Evolutionary conservation across 37 sponge, comb jelly and placozoan species (phyloP), one percentile per base, ranked within the genome.

Genomic region (Ephydatia muelleri): DNA sequence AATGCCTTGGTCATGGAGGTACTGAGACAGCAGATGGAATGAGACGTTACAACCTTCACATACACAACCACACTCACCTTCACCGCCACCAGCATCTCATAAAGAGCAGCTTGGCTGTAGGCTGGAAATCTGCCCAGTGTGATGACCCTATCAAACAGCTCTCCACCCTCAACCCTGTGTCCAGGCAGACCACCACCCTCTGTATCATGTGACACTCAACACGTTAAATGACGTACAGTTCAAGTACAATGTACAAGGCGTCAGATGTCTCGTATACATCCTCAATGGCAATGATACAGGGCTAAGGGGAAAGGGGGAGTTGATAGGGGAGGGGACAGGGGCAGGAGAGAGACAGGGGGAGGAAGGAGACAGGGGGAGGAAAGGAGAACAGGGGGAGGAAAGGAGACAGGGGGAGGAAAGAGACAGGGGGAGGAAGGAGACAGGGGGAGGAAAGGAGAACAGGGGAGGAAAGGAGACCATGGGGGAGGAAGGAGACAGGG

Each of bases 141-240:
- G 27, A 96, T 91, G 57, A 96, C 88, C 43, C 90, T 49, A 34
- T 96, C 94, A 86, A 96, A 96, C 43, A 96, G 88, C 64, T 96
- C 97, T 25, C 97, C 97, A 23, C 97, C 97, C 57, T 96, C 97
- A 12, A 88, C 89, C 38, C 92, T 92, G 73, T 26, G 27, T 36
- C 67, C 16, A 22, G 35, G 68, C 29, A n/a, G 31, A 16, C 31
- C 38, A 76, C 35, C n/a, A 76, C 48, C 34, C 31, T 1, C 19
- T 33, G 37, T 19, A 34, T 14, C 19, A 76, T 37, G 38, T 76
- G 77, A 38, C 0, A 0, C 19, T 38, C 19, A 3, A 28, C 5
- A 12, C 4, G 21, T 4, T 33, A 14, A 22, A 16, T 11, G 13
- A 88, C 95, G 82, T 70, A 95, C 95, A 95, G 86, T 89, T 95